Base-by-base conservation (phyloP, 1,140 invertebrate species). In the Drosophila novamexicana region DNA sequence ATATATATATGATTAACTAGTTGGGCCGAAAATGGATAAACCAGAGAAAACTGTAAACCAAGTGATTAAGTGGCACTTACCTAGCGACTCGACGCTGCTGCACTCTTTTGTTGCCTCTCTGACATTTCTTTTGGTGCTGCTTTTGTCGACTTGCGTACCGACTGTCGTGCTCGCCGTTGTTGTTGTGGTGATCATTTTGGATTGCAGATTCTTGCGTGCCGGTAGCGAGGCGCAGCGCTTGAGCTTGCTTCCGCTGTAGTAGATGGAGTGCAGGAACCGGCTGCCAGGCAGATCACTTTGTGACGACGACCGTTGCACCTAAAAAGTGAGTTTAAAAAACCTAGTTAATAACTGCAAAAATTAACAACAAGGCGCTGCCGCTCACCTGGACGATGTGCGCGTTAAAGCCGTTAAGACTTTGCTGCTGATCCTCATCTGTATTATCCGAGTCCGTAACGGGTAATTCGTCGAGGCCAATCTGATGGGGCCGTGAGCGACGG, bases 401-500 rank as follows among this genome's bases (percentile, higher is more conserved):
- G 47, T 56, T 75, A 63, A 59, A 44, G 7, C 63, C 77, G 29
- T 75, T 83, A 29, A 89, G 75, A 37, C 71, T 83, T 58, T 80
- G 69, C 4, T 77, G 89, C 79, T 81, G 73, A 70, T 85, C 81
- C 47, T 90, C 81, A 54, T 84, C 82, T 50, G 81, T 81, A 29
- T 92, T 90, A n/a, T 92, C 92, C 6, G 92, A 91, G 62, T 93
- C 88, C 22, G 92, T 91, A 1, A 83, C 77, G 1, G 84, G 90
- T 34, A 73, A 45, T 56, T 92, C 81, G 61, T 86, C 65, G 16
- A 84, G 58, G 6, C 76, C 79, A 84, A 40, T 90, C 29, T 81
- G 66, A 16, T 86, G 80, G 10, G 95, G 95, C 40, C 95, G 92
- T 0, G 95, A 96, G 7, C 95, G 93, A 1, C 96, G 93, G 0